Evolutionary conservation across 2,888 invertebrate genomes (phyloP).

Genomic region (Synanthedon formicaeformis): DNA sequence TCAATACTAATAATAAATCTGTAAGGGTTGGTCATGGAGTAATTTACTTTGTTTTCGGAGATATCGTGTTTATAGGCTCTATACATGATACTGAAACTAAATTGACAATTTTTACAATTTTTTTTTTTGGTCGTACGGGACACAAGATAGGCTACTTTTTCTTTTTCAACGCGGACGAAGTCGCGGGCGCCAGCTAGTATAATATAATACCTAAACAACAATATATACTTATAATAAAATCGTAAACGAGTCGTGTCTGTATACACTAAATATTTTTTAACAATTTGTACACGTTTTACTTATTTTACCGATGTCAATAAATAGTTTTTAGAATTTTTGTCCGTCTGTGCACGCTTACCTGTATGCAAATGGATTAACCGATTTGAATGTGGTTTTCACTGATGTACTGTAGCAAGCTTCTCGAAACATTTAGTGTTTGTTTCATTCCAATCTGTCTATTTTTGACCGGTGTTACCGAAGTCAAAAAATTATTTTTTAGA

Average conservation of each 20-base stretch:
- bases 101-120: too few relatives aligned
- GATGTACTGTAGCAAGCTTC: neutral
- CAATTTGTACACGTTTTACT: neutral
- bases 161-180: too few relatives aligned
- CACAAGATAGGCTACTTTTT: too few relatives aligned
- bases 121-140: too few relatives aligned
- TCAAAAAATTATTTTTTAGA: neutral
- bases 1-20: too few relatives aligned
- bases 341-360: neutral
- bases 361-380: neutral
- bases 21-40: too few relatives aligned
- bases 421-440: neutral
- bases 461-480: neutral
- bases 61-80: too few relatives aligned
- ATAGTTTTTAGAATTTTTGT: neutral
- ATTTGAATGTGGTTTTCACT: neutral
- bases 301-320: neutral
- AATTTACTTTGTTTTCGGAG: too few relatives aligned
- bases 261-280: neutral
- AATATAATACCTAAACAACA: neutral
- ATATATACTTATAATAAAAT: neutral
- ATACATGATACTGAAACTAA: too few relatives aligned
- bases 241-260: neutral
- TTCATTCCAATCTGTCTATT: neutral
- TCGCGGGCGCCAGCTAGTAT: too few relatives aligned